Evolutionary conservation across 2,113 vertebrate species (phyloP).

Genomic region (Vicugna pacos): DNA sequence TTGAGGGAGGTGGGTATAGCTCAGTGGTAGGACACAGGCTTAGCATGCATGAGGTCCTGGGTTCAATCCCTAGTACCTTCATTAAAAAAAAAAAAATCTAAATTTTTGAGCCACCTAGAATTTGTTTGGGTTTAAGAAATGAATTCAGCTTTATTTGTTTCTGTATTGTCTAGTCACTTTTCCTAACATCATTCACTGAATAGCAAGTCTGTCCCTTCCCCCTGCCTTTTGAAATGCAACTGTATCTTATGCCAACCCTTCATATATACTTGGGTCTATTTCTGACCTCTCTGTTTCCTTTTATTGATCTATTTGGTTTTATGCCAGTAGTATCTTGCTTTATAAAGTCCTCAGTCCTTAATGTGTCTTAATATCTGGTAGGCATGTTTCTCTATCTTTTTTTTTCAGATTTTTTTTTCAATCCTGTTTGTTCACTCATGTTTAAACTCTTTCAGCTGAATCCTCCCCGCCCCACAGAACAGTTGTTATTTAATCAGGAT

Average conservation of each 20-base stretch:
- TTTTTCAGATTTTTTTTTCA: neutral
- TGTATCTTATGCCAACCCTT: neutral
- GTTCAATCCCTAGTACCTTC: too few relatives aligned
- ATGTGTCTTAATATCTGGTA: slow-evolving; percentile 22
- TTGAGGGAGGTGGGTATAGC: neutral
- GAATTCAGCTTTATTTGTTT: slow-evolving; percentile 15
- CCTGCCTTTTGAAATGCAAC: neutral
- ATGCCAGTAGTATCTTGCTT: neutral
- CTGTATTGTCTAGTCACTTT: neutral
- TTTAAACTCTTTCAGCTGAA: neutral
- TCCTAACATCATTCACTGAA: neutral
- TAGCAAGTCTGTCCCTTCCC: neutral
- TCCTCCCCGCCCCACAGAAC: neutral
- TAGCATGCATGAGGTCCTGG: too few relatives aligned
- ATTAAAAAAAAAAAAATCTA: neutral
- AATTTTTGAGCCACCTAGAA: neutral
- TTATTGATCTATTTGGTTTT: neutral
- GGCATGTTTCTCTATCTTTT: neutral
- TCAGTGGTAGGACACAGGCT: too few relatives aligned
- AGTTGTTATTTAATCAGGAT: neutral
- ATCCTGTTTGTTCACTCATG: neutral
- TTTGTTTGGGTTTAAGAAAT: slow-evolving; percentile 37
- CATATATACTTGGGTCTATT: neutral
- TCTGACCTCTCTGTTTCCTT: slow-evolving; percentile 46
- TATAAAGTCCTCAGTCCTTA: neutral